A percentile compares a stretch with the other conserved stretches of the same genome.
Evolutionary conservation across 1,140 invertebrate genomes (phyloP).

Genomic region (Dendrolimus punctatus): DNA sequence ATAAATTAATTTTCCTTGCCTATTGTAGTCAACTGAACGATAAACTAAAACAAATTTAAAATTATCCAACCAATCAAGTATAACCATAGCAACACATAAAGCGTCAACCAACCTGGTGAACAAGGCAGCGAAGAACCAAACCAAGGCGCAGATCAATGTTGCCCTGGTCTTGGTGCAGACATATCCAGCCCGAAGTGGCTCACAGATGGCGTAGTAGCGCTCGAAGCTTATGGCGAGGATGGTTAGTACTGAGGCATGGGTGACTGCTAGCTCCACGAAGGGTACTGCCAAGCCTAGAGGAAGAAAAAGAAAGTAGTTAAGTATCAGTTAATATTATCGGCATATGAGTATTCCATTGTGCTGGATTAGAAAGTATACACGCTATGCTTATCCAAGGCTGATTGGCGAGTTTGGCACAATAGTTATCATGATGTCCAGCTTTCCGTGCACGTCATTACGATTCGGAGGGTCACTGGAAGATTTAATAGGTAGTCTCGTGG

Average conservation of each 20-base stretch:
- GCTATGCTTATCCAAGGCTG: too few species aligned
- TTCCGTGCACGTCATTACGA: too few species aligned
- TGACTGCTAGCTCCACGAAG: conserved; percentile 93
- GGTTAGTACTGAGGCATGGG: conserved; percentile 93
- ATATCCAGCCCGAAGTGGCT: conserved; percentile 91
- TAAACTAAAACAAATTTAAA: too few species aligned
- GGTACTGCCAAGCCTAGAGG: conserved; percentile 89
- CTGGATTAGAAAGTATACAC: too few species aligned
- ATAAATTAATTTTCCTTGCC: too few species aligned
- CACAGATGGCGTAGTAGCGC: conserved; percentile 95
- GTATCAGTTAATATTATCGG: neutral
- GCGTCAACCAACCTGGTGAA: conserved; percentile 82
- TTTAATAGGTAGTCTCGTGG: too few species aligned
- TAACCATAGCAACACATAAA: too few species aligned
- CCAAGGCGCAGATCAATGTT: conserved; percentile 84
- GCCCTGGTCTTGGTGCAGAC: conserved; percentile 92
- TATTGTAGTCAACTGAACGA: too few species aligned
- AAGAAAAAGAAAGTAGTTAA: conserved; percentile 11
- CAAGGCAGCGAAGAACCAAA: conserved; percentile 88
- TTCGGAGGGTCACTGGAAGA: too few species aligned
- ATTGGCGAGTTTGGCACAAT: too few species aligned
- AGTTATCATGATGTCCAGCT: too few species aligned
- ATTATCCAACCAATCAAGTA: too few species aligned
- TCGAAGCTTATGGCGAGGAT: conserved; percentile 96
- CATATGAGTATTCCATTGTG: neutral